Evolutionary conservation across 2,888 invertebrate species (phyloP).

Genomic region (Pinctada fucata): DNA sequence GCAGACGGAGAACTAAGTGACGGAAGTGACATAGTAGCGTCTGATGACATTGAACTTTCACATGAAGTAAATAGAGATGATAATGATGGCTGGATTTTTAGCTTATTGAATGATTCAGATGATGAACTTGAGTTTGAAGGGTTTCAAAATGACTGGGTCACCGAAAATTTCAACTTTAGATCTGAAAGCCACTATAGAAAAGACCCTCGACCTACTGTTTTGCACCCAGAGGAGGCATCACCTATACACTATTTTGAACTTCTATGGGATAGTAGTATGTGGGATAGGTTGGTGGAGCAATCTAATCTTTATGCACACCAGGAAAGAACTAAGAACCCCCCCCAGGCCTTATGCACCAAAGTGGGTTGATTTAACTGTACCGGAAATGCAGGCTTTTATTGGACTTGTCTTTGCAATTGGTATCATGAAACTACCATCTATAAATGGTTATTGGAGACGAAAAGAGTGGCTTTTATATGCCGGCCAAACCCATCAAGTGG

Average conservation of each 20-base stretch:
- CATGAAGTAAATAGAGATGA: not conserved
- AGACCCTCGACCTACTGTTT: not conserved
- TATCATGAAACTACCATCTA: constrained; percentile 27
- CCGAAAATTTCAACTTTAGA: not conserved
- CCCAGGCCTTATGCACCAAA: constrained; percentile 32
- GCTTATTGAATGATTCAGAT: not conserved
- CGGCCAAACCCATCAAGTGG: constrained; percentile 41
- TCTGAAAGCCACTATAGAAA: not conserved
- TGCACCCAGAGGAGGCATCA: constrained; percentile 4
- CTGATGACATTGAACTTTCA: not conserved
- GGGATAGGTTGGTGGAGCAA: constrained; percentile 11
- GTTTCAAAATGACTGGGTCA: constrained; percentile 2
- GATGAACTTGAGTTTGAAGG: not conserved
- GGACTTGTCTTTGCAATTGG: constrained; percentile 38
- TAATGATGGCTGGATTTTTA: not conserved
- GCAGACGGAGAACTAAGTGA: not conserved
- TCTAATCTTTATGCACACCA: constrained; percentile 40
- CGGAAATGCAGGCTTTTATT: constrained; percentile 37
- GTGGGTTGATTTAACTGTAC: constrained; percentile 28
- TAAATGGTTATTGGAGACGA: constrained; percentile 39
- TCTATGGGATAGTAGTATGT: constrained; percentile 6
- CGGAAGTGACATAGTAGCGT: not conserved
- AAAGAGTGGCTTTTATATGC: constrained; percentile 39
- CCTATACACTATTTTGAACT: constrained; percentile 8
- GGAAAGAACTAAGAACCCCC: constrained; percentile 32